Base-by-base conservation (phyloP, 1,140 invertebrate species). In the Campoletis sonorensis region DNA sequence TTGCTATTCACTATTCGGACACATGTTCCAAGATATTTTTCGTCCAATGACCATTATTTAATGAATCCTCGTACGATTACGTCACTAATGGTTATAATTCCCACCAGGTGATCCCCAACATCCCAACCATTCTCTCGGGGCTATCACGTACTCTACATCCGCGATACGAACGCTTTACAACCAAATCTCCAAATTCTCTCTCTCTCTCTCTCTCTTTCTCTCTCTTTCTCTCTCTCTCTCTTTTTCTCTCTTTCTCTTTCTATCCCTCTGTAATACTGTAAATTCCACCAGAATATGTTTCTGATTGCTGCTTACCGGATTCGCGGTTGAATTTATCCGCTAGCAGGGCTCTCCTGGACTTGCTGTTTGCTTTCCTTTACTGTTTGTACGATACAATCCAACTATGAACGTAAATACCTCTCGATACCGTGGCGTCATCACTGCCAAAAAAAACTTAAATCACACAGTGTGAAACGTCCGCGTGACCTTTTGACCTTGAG, bases 61-160 rank as follows among this genome's bases (percentile, higher is more conserved):
- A 58, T 58, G 21, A 58, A 58, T n/a, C 21, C 54, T 13, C 18
- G 5, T 8, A n/a, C 54, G 54, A n/a, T n/a, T 23, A 21, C 18
- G 21, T 58, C 54, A 58, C 21, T 58, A 58, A 58, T 58, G 54
- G 54, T 58, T 21, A 58, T 58, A 58, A 58, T 58, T 58, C 54
- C 54, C 54, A 58, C 18, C 11, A 1, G 54, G 4, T 58, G 54
- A n/a, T 58, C 54, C 54, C 21, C 54, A n/a, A 21, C 54, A 2
- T 21, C 54, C 21, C 18, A 21, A 58, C 18, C 21, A 58, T 58
- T 58, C 54, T 23, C 54, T 58, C 54, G 54, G 18, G 54, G 18
- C 54, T 21, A 58, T 58, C 54, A 58, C 54, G 21, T 58, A 23
- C 21, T n/a, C n/a, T 58, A 58, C 18, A 58, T 58, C 54, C 54